phyloP scores from a whole-genome alignment of 2,888 invertebrate genomes.

The Furcula furcula region DNA sequence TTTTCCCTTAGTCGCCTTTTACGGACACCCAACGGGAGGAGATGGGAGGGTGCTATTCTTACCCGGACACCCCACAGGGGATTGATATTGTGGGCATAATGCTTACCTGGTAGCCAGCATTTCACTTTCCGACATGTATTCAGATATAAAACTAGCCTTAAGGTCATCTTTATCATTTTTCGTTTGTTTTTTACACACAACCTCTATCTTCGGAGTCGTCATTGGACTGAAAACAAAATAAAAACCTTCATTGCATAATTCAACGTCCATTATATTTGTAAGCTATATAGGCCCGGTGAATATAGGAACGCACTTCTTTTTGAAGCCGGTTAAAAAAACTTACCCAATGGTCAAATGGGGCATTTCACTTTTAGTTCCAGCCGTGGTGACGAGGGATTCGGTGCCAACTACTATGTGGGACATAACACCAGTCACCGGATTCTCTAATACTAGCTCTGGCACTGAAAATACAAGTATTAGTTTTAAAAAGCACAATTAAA shows the following conservation, averaged over 20 bases:
- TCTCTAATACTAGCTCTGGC: conserved; percentile 56
- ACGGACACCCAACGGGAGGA: no score
- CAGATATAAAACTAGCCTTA: conserved; percentile 44
- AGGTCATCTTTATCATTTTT: conserved; percentile 24
- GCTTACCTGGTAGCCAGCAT: conserved; percentile 54
- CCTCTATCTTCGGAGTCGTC: conserved; percentile 30
- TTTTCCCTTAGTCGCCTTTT: no score
- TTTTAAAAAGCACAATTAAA: no score
- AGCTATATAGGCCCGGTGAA: no score
- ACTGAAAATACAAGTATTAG: conserved; percentile 40
- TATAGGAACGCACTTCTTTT: no score
- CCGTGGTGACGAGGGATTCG: conserved; percentile 33
- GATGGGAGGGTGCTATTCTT: no score
- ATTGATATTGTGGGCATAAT: no score
- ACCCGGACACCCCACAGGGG: no score
- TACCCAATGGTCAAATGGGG: conserved; percentile 51
- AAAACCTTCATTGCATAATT: no score
- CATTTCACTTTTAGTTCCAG: conserved; percentile 25
- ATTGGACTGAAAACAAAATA: conserved; percentile 32
- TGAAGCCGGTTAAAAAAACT: conserved; percentile 13
- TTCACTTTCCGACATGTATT: conserved; percentile 59
- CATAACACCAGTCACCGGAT: conserved; percentile 46
- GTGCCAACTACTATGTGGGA: conserved; percentile 61
- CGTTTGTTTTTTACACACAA: conserved; percentile 23
- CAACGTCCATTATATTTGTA: no score